Percentiles rank a stretch among this genome's conserved stretches.
Evolutionary conservation across 1,140 invertebrate species (phyloP).

Genomic region (Heterodera schachtii): DNA sequence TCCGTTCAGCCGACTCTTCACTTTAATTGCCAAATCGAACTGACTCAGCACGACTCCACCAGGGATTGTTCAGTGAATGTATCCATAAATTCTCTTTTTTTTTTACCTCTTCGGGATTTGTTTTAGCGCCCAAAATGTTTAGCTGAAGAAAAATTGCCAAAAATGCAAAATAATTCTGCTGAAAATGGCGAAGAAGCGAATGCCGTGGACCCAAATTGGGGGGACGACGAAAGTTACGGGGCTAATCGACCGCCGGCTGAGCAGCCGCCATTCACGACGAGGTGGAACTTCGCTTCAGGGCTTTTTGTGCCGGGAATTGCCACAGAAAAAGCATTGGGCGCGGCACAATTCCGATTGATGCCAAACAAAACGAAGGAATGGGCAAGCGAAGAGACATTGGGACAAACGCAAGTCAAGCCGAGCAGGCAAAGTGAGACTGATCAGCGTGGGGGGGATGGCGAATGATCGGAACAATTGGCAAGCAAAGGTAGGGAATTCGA

Average conservation of each 20-base stretch:
- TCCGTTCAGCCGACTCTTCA: constrained; percentile 48
- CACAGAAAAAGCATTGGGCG: neutral
- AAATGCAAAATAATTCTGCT: neutral
- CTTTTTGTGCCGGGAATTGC: neutral
- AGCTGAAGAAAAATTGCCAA: neutral
- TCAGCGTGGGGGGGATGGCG: no score
- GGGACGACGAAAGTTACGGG: neutral
- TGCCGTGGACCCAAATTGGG: neutral
- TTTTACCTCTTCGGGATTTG: no score
- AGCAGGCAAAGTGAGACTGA: neutral
- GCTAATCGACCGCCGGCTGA: neutral
- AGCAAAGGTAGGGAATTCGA: neutral
- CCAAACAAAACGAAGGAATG: neutral
- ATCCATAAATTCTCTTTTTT: constrained; percentile 4
- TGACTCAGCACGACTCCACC: constrained; percentile 56
- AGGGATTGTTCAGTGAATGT: constrained; percentile 52
- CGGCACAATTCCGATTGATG: neutral
- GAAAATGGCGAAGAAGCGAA: neutral
- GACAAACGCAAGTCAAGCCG: neutral
- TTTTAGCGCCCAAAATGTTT: constrained; percentile 53
- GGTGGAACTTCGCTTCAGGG: neutral
- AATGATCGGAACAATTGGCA: no score
- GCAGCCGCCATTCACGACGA: neutral
- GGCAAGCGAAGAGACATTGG: neutral
- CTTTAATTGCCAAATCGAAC: constrained; percentile 64